Conservation (phyloP, 2,113 vertebrate genomes). For the Patagioenas fasciata region DNA sequence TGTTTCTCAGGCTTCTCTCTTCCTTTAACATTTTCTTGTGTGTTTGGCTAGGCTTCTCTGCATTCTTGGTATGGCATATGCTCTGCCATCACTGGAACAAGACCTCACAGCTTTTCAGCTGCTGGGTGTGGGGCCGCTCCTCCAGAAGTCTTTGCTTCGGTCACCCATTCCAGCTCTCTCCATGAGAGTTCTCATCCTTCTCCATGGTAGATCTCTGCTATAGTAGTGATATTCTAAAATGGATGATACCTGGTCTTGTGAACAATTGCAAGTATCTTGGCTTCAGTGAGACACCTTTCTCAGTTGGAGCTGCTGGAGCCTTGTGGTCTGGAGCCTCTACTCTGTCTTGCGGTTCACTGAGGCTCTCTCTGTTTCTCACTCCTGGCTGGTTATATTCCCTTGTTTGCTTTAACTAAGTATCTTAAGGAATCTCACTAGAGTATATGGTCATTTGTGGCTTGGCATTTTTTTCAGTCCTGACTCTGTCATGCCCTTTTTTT, state of each 20-base stretch:
- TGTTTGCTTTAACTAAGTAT: constrained; percentile 32
- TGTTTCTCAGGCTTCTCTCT: background rate
- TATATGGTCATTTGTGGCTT: constrained; percentile 46
- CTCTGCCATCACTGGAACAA: constrained; percentile 12
- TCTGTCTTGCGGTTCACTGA: background rate
- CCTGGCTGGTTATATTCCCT: background rate
- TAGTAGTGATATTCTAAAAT: background rate
- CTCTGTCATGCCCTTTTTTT: accelerated
- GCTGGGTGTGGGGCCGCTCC: background rate
- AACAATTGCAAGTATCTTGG: background rate
- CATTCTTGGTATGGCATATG: background rate
- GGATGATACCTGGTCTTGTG: background rate
- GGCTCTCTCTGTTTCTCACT: background rate
- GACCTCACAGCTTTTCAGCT: background rate
- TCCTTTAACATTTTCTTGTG: constrained; percentile 21
- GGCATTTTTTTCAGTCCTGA: background rate
- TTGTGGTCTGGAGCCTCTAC: constrained; percentile 34
- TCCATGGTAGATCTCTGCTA: background rate
- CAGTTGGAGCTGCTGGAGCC: background rate
- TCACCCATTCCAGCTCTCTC: background rate
- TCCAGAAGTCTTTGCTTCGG: background rate
- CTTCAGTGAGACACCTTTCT: background rate
- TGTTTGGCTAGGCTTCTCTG: constrained; percentile 37
- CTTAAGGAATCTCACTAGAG: constrained; percentile 1
- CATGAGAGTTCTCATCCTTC: background rate